Evolutionary conservation across 2,888 invertebrate species (phyloP), one percentile per base, ranked within the genome.

Genomic region (Aspidiotus destructor): DNA sequence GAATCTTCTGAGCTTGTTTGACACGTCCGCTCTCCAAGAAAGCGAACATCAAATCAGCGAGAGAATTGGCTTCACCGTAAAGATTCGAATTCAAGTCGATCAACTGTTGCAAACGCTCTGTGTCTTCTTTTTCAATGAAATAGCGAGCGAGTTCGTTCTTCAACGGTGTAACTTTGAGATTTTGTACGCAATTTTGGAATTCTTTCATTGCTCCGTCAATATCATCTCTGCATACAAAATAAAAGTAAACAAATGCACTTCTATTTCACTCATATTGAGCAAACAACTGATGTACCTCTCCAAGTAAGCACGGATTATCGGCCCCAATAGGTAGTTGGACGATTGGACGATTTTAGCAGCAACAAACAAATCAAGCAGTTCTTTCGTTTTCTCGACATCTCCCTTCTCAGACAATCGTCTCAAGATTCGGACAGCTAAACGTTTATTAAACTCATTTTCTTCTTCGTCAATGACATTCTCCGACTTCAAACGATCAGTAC

Each of bases 61-160:
- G 80, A 72, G 90, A 87, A 75, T 90, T 90, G 54, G 87, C 84
- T 79, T 93, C 91, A 5, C 92, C 92, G 72, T 89, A 86, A 53
- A 88, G 81, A 74, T 82, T 80, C 0, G 89, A 89, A 72, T 87
- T 87, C 13, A 90, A 78, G 77, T 93, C 92, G 0, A 92, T 89
- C 15, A 93, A 76, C 77, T 84, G 85, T 76, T 94, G 92, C n/a
- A 94, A 78, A 73, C 84, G 85, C 0, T 82, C 81, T 0, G 90
- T 87, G 76, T 93, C 89, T 76, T 91, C 90, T 0, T 80, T 78
- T 75, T 86, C 80, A 69, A 90, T 89, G 10, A 89, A 78, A 17
- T 82, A 78, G 70, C 85, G 85, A 73, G 89, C 85, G 7, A 93
- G 76, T 73, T 84, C 86, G 61, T 85, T 85, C 75, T 89, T 90